phyloP scores from a whole-genome alignment of 1,140 invertebrate species.

The Caenorhabditis inopinata region DNA sequence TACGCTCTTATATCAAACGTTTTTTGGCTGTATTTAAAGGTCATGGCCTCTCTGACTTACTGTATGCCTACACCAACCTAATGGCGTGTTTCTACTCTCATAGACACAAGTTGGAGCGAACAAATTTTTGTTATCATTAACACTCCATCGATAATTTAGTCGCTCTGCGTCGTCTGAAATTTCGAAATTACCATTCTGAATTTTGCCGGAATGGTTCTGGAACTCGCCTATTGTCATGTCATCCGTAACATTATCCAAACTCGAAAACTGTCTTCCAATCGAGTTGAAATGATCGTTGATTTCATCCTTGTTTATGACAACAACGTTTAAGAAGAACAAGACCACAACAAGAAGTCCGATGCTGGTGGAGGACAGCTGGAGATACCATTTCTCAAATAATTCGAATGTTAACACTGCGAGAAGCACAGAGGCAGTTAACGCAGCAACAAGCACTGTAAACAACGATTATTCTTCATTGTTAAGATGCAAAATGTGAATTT shows the following conservation, averaged over 20 bases:
- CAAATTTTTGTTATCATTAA: not conserved
- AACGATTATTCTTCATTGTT: too few relatives aligned
- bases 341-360: not conserved
- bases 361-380: not conserved
- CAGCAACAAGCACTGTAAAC: not conserved
- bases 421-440: not conserved
- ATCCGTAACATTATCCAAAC: not conserved
- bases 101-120: not conserved
- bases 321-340: not conserved
- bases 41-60: not conserved
- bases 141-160: not conserved
- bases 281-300: not conserved
- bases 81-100: not conserved
- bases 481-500: too few relatives aligned
- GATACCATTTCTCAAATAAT: constrained; percentile 1
- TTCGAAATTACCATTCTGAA: too few relatives aligned
- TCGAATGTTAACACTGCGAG: not conserved
- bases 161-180: not conserved
- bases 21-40: too few relatives aligned
- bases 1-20: too few relatives aligned
- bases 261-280: not conserved
- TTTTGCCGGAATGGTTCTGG: too few relatives aligned
- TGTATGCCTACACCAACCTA: constrained; percentile 1
- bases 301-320: not conserved
- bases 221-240: not conserved